Conservation (phyloP, 53 echinoderm and acorn worm species). For the Echinometra lucunter region DNA sequence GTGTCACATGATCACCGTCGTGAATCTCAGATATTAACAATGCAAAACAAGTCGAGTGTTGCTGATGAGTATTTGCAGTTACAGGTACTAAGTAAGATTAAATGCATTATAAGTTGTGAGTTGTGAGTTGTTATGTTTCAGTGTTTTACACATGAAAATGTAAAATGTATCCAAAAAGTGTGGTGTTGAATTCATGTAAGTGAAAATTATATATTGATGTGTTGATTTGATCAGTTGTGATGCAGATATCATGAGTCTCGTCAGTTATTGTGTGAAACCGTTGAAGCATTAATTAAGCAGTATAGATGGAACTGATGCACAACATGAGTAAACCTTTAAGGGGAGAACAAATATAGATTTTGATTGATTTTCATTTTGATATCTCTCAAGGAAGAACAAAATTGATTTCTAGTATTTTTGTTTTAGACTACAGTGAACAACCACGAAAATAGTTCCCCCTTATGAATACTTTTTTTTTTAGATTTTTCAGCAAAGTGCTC, state of each 20-base stretch:
- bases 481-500: too few species aligned
- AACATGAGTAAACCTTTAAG: not conserved
- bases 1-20: not conserved
- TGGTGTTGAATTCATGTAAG: not conserved
- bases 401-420: too few species aligned
- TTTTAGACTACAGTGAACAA: too few species aligned
- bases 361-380: too few species aligned
- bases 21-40: not conserved
- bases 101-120: not conserved
- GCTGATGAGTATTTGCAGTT: not conserved
- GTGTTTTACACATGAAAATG: not conserved
- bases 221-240: not conserved
- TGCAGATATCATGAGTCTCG: not conserved
- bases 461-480: too few species aligned
- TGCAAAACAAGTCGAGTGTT: not conserved
- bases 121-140: not conserved
- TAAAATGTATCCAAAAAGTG: not conserved
- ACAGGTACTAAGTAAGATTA: too few species aligned
- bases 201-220: not conserved
- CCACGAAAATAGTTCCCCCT: too few species aligned
- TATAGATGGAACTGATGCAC: not conserved
- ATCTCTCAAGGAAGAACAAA: too few species aligned
- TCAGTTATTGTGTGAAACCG: not conserved
- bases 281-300: not conserved
- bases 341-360: not conserved